Evolutionary conservation across 2,113 vertebrate species (phyloP).

Genomic region (Serilophus lunatus): DNA sequence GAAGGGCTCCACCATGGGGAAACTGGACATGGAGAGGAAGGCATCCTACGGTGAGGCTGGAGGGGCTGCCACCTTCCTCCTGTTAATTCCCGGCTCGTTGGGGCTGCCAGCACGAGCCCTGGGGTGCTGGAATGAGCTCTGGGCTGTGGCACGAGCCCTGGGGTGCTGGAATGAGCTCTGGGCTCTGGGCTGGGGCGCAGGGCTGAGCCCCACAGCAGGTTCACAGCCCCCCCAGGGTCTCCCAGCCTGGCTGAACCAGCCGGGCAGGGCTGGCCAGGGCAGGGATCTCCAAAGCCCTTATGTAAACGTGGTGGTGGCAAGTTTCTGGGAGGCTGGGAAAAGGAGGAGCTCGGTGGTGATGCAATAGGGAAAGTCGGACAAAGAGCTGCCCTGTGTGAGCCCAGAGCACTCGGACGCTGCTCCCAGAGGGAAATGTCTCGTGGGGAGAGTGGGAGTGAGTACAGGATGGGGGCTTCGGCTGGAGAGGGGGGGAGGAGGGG

Average conservation of each 20-base stretch:
- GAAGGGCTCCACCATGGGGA: background rate
- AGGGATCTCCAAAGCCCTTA: background rate
- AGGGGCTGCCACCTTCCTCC: background rate
- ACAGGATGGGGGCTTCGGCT: background rate
- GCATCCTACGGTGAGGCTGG: slow-evolving; percentile 17
- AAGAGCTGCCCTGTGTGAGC: background rate
- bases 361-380: background rate
- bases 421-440: background rate
- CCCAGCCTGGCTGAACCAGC: background rate
- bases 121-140: background rate
- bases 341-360: slow-evolving; percentile 12
- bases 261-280: background rate
- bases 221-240: background rate
- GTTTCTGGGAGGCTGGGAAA: background rate
- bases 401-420: background rate
- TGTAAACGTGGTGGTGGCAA: background rate
- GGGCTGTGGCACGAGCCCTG: background rate
- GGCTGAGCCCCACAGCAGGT: background rate
- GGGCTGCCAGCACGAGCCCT: background rate
- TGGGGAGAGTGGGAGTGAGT: background rate
- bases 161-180: background rate
- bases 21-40: background rate
- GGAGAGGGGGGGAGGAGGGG: background rate
- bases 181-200: background rate
- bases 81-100: background rate